Percentiles rank a stretch among this genome's conserved stretches.
Evolutionary conservation across 1,140 invertebrate species (phyloP).

Genomic region (Caenorhabditis briggsae): DNA sequence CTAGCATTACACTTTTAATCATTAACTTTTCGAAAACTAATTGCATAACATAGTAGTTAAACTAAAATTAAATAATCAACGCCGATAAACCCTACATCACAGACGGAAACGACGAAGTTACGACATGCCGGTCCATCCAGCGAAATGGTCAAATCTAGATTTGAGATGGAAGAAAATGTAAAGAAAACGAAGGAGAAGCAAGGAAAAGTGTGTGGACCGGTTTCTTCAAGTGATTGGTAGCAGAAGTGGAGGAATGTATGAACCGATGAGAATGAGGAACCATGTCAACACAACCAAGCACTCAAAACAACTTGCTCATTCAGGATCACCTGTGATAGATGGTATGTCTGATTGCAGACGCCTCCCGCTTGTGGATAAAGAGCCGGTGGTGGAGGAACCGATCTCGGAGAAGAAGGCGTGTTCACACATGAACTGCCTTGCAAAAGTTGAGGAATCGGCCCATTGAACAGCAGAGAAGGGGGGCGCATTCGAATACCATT

Average conservation of each 20-base stretch:
- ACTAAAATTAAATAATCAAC: conserved; percentile 32
- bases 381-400: conserved; percentile 11
- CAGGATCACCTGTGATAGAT: conserved; percentile 44
- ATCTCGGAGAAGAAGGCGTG: conserved; percentile 10
- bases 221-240: conserved; percentile 31
- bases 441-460: conserved; percentile 41
- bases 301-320: conserved; percentile 31
- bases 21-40: neutral
- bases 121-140: neutral
- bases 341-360: conserved; percentile 45
- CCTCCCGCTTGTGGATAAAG: conserved; percentile 33
- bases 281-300: conserved; percentile 54
- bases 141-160: neutral
- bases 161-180: neutral
- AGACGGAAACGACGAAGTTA: conserved; percentile 11
- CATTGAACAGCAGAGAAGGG: conserved; percentile 36
- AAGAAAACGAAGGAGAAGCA: conserved; percentile 12
- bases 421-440: conserved; percentile 36
- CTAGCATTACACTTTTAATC: neutral
- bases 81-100: conserved; percentile 1
- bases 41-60: conserved; percentile 1
- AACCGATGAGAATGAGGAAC: conserved; percentile 31
- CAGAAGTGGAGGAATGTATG: neutral
- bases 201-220: neutral
- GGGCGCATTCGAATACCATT: conserved; percentile 50